These are phyloP conservation scores for Apolygus lucorum DNA, from an alignment of 1,140 invertebrate species.

Conservation along the genomic window DNA sequence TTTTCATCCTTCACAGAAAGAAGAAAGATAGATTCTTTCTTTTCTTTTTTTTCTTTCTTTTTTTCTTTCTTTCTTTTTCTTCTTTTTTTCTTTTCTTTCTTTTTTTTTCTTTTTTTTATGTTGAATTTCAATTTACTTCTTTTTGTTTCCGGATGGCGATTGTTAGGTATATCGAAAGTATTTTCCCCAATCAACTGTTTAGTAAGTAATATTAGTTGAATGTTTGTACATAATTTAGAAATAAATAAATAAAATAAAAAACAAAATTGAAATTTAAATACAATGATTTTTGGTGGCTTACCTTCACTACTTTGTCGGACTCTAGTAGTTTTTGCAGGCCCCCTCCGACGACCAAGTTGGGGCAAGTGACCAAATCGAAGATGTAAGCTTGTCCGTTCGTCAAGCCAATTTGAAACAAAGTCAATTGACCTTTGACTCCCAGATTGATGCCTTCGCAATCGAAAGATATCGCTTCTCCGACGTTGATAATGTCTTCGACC, in stretches of 20 bases:
- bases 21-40: too few species aligned
- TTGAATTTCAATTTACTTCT: too few species aligned
- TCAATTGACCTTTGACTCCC: slow-evolving; percentile 72
- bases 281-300: slow-evolving; percentile 37
- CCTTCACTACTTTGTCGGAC: slow-evolving; percentile 74
- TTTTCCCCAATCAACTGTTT: too few species aligned
- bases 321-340: slow-evolving; percentile 73
- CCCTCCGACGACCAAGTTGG: slow-evolving; percentile 64
- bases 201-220: too few species aligned
- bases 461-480: slow-evolving; percentile 59
- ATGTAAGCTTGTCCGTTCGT: slow-evolving; percentile 68
- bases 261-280: neutral
- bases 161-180: too few species aligned
- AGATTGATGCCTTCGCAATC: slow-evolving; percentile 89
- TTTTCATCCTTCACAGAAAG: too few species aligned
- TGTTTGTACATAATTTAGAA: neutral
- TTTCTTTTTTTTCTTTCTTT: too few species aligned
- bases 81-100: too few species aligned
- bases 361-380: slow-evolving; percentile 83
- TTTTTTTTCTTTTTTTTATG: too few species aligned
- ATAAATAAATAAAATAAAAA: neutral
- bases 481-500: slow-evolving; percentile 62
- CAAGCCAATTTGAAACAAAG: slow-evolving; percentile 76
- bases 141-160: too few species aligned
- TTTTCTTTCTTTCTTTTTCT: too few species aligned